Percentiles rank a stretch among this genome's conserved stretches.
Conservation (phyloP, 1,140 invertebrate genomes). For the Drosophila ercepeae region DNA sequence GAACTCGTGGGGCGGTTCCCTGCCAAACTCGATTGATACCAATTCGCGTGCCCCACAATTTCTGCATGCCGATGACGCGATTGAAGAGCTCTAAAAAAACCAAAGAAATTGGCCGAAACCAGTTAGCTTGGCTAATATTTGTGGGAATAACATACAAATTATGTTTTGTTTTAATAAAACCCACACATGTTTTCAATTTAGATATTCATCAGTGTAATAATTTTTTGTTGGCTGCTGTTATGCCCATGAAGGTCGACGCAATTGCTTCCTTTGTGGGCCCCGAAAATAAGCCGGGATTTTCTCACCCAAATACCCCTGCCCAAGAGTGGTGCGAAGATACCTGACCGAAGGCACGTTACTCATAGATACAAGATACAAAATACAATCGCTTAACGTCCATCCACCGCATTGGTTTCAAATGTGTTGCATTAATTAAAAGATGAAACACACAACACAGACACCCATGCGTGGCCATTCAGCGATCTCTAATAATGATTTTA, state of each 20-base stretch:
- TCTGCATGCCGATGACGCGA: slow-evolving; percentile 84
- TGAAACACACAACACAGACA: slow-evolving; percentile 48
- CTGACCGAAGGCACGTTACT: slow-evolving; percentile 59
- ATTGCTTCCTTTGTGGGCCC: slow-evolving; percentile 61
- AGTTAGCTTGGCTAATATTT: slow-evolving; percentile 36
- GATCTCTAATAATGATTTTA: slow-evolving; percentile 72
- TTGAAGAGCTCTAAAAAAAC: slow-evolving; percentile 84
- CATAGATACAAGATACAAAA: slow-evolving; percentile 29
- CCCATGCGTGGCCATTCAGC: slow-evolving; percentile 36
- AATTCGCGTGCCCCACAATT: slow-evolving; percentile 84
- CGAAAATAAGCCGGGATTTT: slow-evolving; percentile 37
- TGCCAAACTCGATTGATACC: slow-evolving; percentile 85
- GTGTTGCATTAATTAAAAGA: slow-evolving; percentile 76
- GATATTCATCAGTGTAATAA: background rate
- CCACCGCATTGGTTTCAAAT: slow-evolving; percentile 9
- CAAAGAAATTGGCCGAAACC: slow-evolving; percentile 36
- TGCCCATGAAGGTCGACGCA: slow-evolving; percentile 44
- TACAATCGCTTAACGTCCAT: slow-evolving; percentile 5
- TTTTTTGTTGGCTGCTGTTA: background rate
- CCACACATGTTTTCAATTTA: background rate
- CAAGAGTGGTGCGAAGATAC: slow-evolving; percentile 20
- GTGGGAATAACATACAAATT: slow-evolving; percentile 52
- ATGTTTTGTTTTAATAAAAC: slow-evolving; percentile 2
- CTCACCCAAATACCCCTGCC: slow-evolving; percentile 16
- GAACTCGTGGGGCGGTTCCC: slow-evolving; percentile 84